These are phyloP conservation scores for Varecia variegata DNA, from an alignment of 2,797 vertebrate genomes.

Conservation along the genomic window DNA sequence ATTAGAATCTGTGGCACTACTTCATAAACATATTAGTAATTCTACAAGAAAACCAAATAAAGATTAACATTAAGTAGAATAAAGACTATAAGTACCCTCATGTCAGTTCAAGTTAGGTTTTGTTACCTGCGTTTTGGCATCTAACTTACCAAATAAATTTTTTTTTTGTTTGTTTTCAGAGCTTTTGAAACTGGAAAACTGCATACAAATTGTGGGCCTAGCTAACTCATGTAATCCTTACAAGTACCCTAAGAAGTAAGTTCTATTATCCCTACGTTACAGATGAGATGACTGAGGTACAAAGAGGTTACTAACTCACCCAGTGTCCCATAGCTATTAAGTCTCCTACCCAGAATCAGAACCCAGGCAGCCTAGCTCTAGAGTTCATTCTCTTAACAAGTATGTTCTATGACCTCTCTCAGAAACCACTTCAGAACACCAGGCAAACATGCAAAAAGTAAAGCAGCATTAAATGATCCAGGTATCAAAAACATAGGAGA, in stretches of 20 bases:
- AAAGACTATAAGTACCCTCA: background rate
- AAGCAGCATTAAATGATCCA: constrained; percentile 1
- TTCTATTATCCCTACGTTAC: background rate
- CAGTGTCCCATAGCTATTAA: background rate
- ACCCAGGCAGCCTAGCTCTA: background rate
- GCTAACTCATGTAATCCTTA: background rate
- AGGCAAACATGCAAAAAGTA: background rate
- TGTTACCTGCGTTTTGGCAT: background rate
- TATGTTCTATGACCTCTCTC: background rate
- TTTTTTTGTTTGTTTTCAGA: constrained; percentile 10
- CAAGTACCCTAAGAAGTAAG: background rate
- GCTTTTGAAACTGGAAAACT: constrained; percentile 9
- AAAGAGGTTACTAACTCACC: background rate
- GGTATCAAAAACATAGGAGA: background rate
- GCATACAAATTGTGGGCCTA: background rate
- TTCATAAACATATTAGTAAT: constrained; percentile 34
- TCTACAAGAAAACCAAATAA: constrained; percentile 14
- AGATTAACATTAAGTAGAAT: constrained; percentile 24
- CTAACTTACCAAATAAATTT: constrained; percentile 1
- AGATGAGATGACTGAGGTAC: background rate
- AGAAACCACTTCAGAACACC: background rate
- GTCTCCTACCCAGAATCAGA: background rate
- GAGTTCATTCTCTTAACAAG: background rate
- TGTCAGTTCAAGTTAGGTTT: background rate
- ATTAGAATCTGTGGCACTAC: background rate